These are phyloP conservation scores for Drosophila varians DNA, from an alignment of 1,140 invertebrate genomes.

Conservation along the genomic window DNA sequence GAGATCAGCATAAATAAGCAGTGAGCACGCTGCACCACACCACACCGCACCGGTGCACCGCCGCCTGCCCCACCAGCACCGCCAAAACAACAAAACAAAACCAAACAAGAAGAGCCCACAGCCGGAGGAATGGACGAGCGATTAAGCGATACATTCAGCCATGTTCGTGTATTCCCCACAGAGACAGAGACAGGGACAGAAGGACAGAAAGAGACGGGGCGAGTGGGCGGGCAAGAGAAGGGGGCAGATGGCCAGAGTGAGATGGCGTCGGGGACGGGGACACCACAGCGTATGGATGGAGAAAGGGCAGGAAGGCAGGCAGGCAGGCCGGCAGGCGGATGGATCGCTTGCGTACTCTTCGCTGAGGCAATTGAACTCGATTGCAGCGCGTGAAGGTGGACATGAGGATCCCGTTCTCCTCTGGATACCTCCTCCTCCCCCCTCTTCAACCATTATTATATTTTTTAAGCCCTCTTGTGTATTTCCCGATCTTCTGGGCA, in stretches of 20 bases:
- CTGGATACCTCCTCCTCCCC: neutral
- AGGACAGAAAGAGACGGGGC: conserved; percentile 2
- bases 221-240: neutral
- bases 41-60: conserved; percentile 5
- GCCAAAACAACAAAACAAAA: conserved; percentile 5
- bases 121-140: conserved; percentile 45
- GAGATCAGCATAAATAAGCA: conserved; percentile 82
- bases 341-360: conserved; percentile 55
- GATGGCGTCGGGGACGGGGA: conserved; percentile 17
- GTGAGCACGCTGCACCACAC: conserved; percentile 58
- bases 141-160: conserved; percentile 70
- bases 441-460: neutral
- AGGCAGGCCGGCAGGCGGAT: too few relatives aligned
- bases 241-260: conserved; percentile 1
- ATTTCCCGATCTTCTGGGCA: conserved; percentile 22
- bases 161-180: conserved; percentile 65
- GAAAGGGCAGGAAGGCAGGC: conserved; percentile 48
- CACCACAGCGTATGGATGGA: conserved; percentile 24
- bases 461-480: neutral
- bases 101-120: conserved; percentile 25
- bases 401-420: conserved; percentile 55
- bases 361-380: conserved; percentile 71
- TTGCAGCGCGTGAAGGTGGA: conserved; percentile 73
- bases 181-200: too few relatives aligned
- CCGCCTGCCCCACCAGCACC: conserved; percentile 2